Base-by-base conservation (phyloP, 2,797 vertebrate genomes). In the Tragopan temminckii region DNA sequence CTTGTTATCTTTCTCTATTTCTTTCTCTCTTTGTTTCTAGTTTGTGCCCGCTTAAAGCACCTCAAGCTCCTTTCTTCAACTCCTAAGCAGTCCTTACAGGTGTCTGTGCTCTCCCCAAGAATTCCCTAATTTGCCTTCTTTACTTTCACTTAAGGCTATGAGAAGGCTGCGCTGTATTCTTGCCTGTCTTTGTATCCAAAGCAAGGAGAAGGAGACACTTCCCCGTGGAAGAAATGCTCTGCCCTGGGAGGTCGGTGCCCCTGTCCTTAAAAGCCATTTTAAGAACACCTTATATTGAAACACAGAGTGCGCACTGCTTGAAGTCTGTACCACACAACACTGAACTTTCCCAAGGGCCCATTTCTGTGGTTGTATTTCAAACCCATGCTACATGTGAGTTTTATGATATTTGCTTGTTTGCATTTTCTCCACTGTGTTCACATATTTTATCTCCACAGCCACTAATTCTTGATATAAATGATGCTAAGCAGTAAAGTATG, bases 401-500 rank as follows among this genome's bases (percentile, higher is more conserved):
- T 89, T 83, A 93, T 95, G 80, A 91, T 95, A 96, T 96, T 97
- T 97, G 63, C 76, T 94, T 94, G 84, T 96, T 92, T 95, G 83
- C 94, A 78, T 95, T 96, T 88, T 95, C 48, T 82, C 85, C 96
- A 93, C 75, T 84, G 46, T 92, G 94, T 94, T 96, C 89, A 95
- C 77, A 46, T 96, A 71, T 61, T 93, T 93, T 94, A 96, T 94
- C 88, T 94, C 62, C 91, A 95, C 88, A 96, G 78, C 89, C 94
- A 94, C 83, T 93, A 97, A 97, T 96, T 94, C 89, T 91, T 96
- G 91, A 97, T 96, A 96, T 90, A 97, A 96, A 96, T 92, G 93
- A 97, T 96, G 85, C 70, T 96, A 95, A 96, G 89, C 93, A 94
- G 80, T 95, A 97, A 98, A 97, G 89, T 97, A 97, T 96, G 90